Base-by-base conservation (phyloP, 2,888 invertebrate species). In the Lypha dubia region DNA sequence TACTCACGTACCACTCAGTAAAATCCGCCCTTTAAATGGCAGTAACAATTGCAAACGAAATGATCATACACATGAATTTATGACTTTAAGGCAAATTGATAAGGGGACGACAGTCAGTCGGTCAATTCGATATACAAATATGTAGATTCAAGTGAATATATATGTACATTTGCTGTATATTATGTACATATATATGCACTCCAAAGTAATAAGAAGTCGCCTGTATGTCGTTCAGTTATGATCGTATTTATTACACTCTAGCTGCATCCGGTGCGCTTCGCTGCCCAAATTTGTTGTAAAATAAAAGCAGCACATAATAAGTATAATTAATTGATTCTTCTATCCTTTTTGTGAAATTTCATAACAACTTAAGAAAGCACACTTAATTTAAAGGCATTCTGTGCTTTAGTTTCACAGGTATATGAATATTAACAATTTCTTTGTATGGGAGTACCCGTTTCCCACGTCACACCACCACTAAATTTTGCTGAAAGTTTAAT, bases 21-120 rank as follows among this genome's bases (percentile, higher is more conserved):
- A 35, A 68, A 75, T 75, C 49, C 83, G 79, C 83, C 83, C 83
- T 79, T 84, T 71, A 76, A 75, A 80, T 70, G 49, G 51, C 75
- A 71, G 60, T 67, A 65, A 70, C 75, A 79, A 71, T 71, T 74
- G 67, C 65, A 79, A 28, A 5, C 28, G 5, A 28, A 65, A 56
- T 24, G 11, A 17, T 53, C 44, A 67, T 15, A 63, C 28, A 56
- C 17, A 56, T 32, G 63, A 32, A 22, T 51, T 51, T 62, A 62
- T 49, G 22, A 49, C 24, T 67, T 24, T 51, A 38, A 41, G 11
- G 13, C 9, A 17, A 2, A 65, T 13, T 22, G 17, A 20, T 35
- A 41, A 38, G 67, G 22, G 51, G 28, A 11, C 20, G 44, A 15
- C 46, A 58, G 28, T 38, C 46, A 58, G 20, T 24, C 24, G 49